Conservation (phyloP, 2,888 invertebrate species). For the Sinhomidia bicolor region DNA sequence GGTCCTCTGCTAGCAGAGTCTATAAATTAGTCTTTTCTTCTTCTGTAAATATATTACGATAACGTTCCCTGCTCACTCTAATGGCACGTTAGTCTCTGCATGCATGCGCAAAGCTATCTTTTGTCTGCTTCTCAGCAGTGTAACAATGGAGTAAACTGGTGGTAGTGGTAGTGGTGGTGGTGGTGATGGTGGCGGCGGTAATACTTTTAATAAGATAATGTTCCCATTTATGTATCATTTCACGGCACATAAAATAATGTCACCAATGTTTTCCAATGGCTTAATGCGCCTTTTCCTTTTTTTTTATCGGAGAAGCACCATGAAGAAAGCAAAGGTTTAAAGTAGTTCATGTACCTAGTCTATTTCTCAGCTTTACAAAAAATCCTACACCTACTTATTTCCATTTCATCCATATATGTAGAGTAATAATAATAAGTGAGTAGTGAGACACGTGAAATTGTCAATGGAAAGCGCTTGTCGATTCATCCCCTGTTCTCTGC, state of each 20-base stretch:
- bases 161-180: too few relatives aligned
- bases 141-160: too few relatives aligned
- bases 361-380: too few relatives aligned
- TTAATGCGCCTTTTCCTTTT: constrained; percentile 4
- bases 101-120: too few relatives aligned
- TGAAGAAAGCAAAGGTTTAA: too few relatives aligned
- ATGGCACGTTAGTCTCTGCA: neutral
- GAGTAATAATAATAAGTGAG: too few relatives aligned
- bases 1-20: constrained; percentile 48
- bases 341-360: too few relatives aligned
- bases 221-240: constrained; percentile 55
- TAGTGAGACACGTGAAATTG: constrained; percentile 21
- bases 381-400: neutral
- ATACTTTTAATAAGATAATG: constrained; percentile 56
- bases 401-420: too few relatives aligned
- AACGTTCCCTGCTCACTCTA: neutral
- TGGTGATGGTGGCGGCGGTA: too few relatives aligned
- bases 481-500: constrained; percentile 6
- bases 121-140: too few relatives aligned
- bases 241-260: constrained; percentile 62
- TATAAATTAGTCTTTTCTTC: constrained; percentile 62
- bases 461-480: neutral
- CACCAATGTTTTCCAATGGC: constrained; percentile 25
- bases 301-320: too few relatives aligned
- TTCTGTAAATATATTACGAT: constrained; percentile 24